These are phyloP conservation scores for Nasonia oneida DNA, from an alignment of 2,888 invertebrate species.

Conservation along the genomic window DNA sequence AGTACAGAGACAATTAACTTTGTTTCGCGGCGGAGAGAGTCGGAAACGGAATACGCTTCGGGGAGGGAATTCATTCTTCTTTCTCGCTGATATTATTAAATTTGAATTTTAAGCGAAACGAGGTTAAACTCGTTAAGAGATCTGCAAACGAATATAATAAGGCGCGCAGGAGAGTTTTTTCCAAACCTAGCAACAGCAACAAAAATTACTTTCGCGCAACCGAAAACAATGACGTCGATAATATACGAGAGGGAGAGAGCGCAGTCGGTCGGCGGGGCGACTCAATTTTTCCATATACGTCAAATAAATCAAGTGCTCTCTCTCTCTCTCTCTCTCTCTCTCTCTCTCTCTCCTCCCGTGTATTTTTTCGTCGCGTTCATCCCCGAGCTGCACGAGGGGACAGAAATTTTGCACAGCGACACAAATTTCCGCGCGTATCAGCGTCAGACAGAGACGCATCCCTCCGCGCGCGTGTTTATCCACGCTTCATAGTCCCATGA, in stretches of 20 bases:
- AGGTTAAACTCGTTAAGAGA: constrained; percentile 20
- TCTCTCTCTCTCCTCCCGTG: not conserved
- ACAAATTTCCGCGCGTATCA: not conserved
- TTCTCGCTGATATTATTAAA: constrained; percentile 19
- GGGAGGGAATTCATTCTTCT: constrained; percentile 30
- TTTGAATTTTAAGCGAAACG: constrained; percentile 31
- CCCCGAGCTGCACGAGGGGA: not conserved
- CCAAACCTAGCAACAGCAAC: not conserved
- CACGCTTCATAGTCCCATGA: constrained; percentile 75
- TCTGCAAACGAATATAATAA: not conserved
- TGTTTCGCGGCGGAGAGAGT: not conserved
- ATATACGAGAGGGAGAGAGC: not conserved
- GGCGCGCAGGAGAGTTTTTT: not conserved
- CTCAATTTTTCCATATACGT: constrained; percentile 33
- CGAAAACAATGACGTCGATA: constrained; percentile 3
- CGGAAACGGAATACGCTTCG: constrained; percentile 32
- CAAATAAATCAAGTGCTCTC: constrained; percentile 38
- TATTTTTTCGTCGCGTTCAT: not conserved
- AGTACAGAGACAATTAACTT: constrained; percentile 50
- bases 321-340: too few species aligned
- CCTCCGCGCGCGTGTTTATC: constrained; percentile 69
- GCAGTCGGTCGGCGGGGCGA: not conserved
- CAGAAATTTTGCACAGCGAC: not conserved
- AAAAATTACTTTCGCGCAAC: not conserved
- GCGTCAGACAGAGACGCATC: constrained; percentile 42